phyloP scores from a whole-genome alignment of 2,797 vertebrate species.

The Picus viridis region DNA sequence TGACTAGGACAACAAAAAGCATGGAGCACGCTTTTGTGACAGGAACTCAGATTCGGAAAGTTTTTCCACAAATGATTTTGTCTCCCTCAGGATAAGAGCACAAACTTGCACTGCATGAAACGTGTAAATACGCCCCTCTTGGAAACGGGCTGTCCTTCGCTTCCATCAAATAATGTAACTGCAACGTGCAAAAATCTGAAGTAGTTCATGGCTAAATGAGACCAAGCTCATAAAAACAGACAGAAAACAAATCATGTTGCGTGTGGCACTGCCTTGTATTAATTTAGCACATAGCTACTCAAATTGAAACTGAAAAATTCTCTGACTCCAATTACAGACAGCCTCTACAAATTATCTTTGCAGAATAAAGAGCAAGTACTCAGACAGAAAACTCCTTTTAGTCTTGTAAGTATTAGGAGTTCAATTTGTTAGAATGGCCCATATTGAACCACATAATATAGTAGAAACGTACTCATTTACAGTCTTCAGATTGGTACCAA shows the following conservation, averaged over 20 bases:
- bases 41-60: background rate
- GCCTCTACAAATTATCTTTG: background rate
- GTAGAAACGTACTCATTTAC: background rate
- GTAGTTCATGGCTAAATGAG: background rate
- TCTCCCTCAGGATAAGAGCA: background rate
- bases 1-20: background rate
- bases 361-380: background rate
- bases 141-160: background rate
- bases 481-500: conserved; percentile 2
- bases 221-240: rapidly evolving
- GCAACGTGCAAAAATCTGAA: background rate
- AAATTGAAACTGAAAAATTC: background rate
- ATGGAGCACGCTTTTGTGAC: background rate
- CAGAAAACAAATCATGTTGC: background rate
- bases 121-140: background rate
- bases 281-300: background rate
- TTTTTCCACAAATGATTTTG: background rate
- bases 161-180: background rate
- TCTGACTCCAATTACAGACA: background rate
- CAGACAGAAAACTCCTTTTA: background rate
- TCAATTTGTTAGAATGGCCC: background rate
- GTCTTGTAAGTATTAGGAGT: background rate
- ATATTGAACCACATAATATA: background rate
- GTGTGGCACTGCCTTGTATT: background rate
- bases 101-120: conserved; percentile 13